These are phyloP conservation scores for Lithobates pipiens DNA, from an alignment of 2,797 vertebrate genomes.

Conservation along the genomic window DNA sequence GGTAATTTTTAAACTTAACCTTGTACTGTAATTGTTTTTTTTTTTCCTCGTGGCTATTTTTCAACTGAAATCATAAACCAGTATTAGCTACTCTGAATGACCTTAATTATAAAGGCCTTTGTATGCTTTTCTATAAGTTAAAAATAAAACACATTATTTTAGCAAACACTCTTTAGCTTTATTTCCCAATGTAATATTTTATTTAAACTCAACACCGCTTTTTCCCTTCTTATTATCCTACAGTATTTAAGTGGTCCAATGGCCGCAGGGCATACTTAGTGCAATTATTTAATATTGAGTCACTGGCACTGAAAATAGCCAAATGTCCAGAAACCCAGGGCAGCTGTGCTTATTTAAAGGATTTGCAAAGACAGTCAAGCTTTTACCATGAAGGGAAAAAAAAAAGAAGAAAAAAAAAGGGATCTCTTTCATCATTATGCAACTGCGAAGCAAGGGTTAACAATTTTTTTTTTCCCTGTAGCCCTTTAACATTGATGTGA, in stretches of 20 bases:
- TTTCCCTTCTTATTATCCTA: conserved; percentile 12
- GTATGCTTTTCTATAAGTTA: not conserved
- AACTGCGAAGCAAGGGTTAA: conserved; percentile 58
- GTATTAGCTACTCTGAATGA: not conserved
- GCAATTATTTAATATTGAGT: conserved; percentile 44
- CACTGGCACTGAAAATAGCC: conserved; percentile 57
- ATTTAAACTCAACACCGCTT: not conserved
- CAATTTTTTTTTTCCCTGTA: conserved; percentile 52
- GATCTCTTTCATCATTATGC: conserved; percentile 61
- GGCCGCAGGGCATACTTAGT: conserved; percentile 44
- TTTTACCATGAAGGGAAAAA: not conserved
- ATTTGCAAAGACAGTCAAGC: conserved; percentile 36
- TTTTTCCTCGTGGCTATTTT: not conserved
- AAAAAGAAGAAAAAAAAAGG: conserved; percentile 9
- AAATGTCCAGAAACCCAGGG: conserved; percentile 56
- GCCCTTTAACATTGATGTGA: conserved; percentile 70
- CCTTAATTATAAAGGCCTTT: not conserved
- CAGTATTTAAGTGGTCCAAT: conserved; percentile 37
- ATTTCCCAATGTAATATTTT: not conserved
- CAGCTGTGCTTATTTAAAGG: conserved; percentile 57
- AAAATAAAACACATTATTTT: not conserved
- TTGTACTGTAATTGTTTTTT: not conserved
- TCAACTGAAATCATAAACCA: not conserved
- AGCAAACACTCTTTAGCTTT: not conserved
- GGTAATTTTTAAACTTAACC: too few species aligned